These are phyloP conservation scores for Oscheius onirici DNA, from an alignment of 2,888 invertebrate genomes.

Conservation along the genomic window DNA sequence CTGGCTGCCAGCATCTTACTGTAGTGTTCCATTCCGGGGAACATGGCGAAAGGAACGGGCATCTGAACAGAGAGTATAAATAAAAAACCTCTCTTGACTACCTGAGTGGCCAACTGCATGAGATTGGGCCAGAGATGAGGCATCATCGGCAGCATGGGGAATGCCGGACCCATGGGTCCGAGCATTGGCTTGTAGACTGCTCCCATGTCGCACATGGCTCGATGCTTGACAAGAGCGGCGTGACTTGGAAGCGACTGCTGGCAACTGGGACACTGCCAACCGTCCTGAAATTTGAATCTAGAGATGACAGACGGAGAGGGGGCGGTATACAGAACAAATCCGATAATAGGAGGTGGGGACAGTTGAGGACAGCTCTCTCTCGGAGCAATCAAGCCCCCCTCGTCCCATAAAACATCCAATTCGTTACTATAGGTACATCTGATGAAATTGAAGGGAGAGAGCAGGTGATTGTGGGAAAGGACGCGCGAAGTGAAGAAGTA, in stretches of 20 bases:
- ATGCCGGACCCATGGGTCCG: constrained; percentile 25
- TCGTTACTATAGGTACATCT: too few species aligned
- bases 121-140: constrained; percentile 48
- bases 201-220: constrained; percentile 85
- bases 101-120: constrained; percentile 45
- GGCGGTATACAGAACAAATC: constrained; percentile 8
- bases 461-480: too few species aligned
- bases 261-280: constrained; percentile 79
- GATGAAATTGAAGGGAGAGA: too few species aligned
- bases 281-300: constrained; percentile 43
- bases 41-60: constrained; percentile 41
- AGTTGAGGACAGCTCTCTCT: neutral
- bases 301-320: constrained; percentile 1
- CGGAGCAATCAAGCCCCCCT: too few species aligned
- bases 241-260: constrained; percentile 82
- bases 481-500: too few species aligned
- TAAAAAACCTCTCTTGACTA: neutral
- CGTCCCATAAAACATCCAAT: too few species aligned
- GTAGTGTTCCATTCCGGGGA: constrained; percentile 37
- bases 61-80: constrained; percentile 32
- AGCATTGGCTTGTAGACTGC: constrained; percentile 30
- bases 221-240: constrained; percentile 92
- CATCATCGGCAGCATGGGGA: constrained; percentile 27
- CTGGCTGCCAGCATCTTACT: constrained; percentile 29
- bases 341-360: constrained; percentile 2